Percentiles rank a stretch among this genome's conserved stretches.
Conservation (phyloP, 2,888 invertebrate genomes). For the Drosophila dives region DNA sequence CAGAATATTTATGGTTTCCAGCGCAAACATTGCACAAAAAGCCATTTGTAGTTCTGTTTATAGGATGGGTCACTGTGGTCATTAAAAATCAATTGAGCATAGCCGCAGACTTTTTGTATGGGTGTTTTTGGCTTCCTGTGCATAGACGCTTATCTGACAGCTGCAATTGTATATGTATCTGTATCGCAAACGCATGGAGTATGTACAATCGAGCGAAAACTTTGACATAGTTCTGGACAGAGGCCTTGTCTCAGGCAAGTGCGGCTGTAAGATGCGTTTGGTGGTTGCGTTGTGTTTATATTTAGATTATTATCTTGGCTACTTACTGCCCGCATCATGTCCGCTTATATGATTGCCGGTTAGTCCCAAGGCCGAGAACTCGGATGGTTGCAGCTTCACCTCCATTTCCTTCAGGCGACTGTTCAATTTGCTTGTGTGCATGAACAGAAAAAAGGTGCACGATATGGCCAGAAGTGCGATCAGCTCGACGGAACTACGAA, state of each 20-base stretch:
- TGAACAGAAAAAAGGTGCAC: conserved; percentile 92
- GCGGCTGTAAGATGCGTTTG: conserved; percentile 19
- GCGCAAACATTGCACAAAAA: conserved; percentile 39
- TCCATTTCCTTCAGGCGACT: conserved; percentile 93
- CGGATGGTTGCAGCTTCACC: conserved; percentile 89
- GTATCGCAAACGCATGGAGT: conserved; percentile 36
- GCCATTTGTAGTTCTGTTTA: conserved; percentile 34
- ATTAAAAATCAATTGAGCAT: conserved; percentile 77
- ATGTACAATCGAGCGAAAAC: conserved; percentile 52
- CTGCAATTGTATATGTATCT: conserved; percentile 35
- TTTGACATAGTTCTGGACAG: conserved; percentile 48
- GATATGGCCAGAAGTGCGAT: conserved; percentile 93
- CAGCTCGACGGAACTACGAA: conserved; percentile 92
- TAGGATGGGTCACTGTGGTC: conserved; percentile 66
- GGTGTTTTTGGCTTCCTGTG: conserved; percentile 19
- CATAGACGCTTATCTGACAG: conserved; percentile 37
- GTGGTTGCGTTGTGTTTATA: background rate
- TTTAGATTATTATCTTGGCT: conserved; percentile 43
- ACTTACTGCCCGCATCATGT: conserved; percentile 83
- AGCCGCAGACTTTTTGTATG: conserved; percentile 30
- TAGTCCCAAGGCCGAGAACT: conserved; percentile 85
- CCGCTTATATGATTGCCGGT: conserved; percentile 83
- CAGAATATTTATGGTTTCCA: conserved; percentile 66
- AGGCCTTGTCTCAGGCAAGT: conserved; percentile 35
- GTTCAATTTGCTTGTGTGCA: conserved; percentile 93